Evolutionary conservation across 2,797 vertebrate genomes (phyloP), one percentile per base, ranked within the genome.

Genomic region (Nannoperca obscura): DNA sequence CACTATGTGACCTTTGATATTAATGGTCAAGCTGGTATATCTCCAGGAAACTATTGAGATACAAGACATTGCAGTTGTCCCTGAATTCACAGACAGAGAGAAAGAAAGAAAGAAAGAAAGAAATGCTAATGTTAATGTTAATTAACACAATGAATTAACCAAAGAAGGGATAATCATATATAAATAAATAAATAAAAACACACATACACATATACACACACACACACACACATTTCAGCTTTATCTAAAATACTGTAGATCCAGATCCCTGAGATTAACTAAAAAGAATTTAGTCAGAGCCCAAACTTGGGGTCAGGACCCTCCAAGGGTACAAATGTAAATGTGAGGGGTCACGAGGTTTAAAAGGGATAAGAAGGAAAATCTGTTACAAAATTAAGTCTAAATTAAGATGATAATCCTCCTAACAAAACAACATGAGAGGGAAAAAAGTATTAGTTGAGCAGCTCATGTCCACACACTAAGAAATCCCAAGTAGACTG

Each of bases 1-100:
- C 30, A 20, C 20, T 13, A 17, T 14, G 22, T 63, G 68, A 85
- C 71, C 77, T 85, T 80, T 71, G 65, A 83, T 74, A 60, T 59
- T 2, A 66, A 32, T 32, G 20, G 50, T 30, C 38, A 57, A 50
- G 14, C 47, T 63, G 58, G 38, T 54, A 20, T 44, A 5, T 42
- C 53, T 50, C 76, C 59, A 79, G 11, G 10, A 76, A 67, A 78
- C 19, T 57, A 38, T 65, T 75, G 67, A 71, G 57, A 78, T 36
- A 70, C 7, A 24, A 30, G 42, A 47, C 12, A n/a, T 3, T 13
- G 15, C 19, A 57, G 7, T n/a, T 61, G 40, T 34, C 46, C 7
- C 14, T 9, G 15, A 68, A 50, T 24, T 46, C 36, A 27, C 15
- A n/a, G 20, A 36, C 3, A 7, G 19, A 64, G 8, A 15, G 10